phyloP scores from a whole-genome alignment of 1,140 invertebrate species.

The Cotesia vestalis region DNA sequence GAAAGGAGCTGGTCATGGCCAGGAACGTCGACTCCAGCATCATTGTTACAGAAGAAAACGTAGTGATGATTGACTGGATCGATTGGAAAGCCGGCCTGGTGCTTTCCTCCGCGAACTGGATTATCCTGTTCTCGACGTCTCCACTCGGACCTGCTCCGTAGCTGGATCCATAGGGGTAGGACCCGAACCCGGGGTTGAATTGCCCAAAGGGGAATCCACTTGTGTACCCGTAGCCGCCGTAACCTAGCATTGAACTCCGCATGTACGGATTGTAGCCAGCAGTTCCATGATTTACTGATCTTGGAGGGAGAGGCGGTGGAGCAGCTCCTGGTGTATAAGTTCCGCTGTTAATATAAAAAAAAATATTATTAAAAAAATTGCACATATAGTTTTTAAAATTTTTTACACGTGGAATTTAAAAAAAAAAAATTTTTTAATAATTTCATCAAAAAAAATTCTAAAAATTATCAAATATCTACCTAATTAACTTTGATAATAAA shows the following conservation, averaged over 20 bases:
- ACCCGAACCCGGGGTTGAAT: background rate
- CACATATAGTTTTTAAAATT: too few species aligned
- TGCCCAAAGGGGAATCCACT: slow-evolving; percentile 3
- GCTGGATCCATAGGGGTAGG: slow-evolving; percentile 6
- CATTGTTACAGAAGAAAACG: slow-evolving; percentile 92
- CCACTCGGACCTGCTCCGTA: slow-evolving; percentile 60
- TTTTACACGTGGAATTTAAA: too few species aligned
- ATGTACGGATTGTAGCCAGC: slow-evolving; percentile 5
- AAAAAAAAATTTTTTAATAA: too few species aligned
- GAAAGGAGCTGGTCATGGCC: slow-evolving; percentile 93
- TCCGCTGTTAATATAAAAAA: background rate
- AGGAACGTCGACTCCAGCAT: slow-evolving; percentile 97
- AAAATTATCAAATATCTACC: too few species aligned
- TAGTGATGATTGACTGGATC: slow-evolving; percentile 90
- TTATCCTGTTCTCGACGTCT: slow-evolving; percentile 76
- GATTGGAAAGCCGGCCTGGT: slow-evolving; percentile 92
- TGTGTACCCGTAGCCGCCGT: slow-evolving; percentile 15
- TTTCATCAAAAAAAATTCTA: too few species aligned
- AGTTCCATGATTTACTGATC: slow-evolving; percentile 9
- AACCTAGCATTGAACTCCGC: background rate
- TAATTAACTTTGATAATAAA: too few species aligned
- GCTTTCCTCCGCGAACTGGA: slow-evolving; percentile 89
- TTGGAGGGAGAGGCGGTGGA: slow-evolving; percentile 27
- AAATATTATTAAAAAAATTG: too few species aligned
- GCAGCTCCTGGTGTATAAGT: background rate